phyloP scores from a whole-genome alignment of 2,113 vertebrate genomes.

The Cariama cristata region DNA sequence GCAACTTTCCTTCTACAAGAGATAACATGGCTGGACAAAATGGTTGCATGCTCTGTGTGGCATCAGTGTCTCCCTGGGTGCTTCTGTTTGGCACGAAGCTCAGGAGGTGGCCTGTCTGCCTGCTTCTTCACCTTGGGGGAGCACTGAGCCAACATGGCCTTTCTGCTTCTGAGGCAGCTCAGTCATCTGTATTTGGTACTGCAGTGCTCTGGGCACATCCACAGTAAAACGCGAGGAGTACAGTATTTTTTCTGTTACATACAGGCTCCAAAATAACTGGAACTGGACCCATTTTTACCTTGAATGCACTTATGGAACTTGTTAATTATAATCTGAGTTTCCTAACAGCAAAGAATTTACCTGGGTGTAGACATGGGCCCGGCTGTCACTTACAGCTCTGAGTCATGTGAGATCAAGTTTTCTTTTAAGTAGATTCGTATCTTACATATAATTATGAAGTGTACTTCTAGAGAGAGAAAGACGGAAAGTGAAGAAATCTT shows the following conservation, averaged over 20 bases:
- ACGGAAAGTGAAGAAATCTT: background rate
- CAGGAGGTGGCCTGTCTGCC: background rate
- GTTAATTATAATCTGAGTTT: background rate
- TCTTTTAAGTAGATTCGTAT: background rate
- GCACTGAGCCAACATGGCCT: background rate
- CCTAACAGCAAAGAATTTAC: background rate
- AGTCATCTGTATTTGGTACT: rapidly evolving
- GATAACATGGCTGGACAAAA: background rate
- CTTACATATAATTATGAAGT: background rate
- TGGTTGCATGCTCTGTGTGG: rapidly evolving
- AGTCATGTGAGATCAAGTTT: rapidly evolving
- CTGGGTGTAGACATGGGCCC: background rate
- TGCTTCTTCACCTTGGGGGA: background rate
- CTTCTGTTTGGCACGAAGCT: background rate
- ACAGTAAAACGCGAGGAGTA: background rate
- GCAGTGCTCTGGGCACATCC: background rate
- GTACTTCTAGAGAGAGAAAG: background rate
- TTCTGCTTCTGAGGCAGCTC: background rate
- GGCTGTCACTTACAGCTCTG: background rate
- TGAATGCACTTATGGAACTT: background rate
- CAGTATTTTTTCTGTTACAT: background rate
- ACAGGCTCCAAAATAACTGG: background rate
- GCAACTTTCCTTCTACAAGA: background rate
- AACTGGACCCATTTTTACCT: background rate
- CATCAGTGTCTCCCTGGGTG: background rate